Evolutionary conservation across 2,888 invertebrate species (phyloP).

Genomic region (Cryptus viduatorius): DNA sequence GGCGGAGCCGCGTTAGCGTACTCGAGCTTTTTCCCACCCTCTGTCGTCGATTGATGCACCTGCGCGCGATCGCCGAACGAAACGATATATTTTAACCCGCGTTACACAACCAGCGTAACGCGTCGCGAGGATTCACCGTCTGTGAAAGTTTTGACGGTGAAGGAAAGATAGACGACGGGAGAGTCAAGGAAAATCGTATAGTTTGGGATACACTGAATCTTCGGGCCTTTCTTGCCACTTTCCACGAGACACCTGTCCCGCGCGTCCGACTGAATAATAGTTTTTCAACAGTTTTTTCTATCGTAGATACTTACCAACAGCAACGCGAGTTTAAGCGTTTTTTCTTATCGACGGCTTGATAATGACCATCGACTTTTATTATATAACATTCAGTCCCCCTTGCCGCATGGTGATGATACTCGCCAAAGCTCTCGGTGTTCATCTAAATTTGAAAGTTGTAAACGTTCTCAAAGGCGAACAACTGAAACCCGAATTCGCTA

Average conservation of each 20-base stretch:
- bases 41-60: constrained; percentile 48
- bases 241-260: neutral
- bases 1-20: constrained; percentile 27
- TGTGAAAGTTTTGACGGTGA: constrained; percentile 7
- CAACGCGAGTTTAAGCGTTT: neutral
- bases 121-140: neutral
- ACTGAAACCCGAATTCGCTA: constrained; percentile 88
- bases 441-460: constrained; percentile 88
- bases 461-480: constrained; percentile 88
- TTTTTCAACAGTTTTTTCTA: neutral
- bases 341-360: neutral
- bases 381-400: constrained; percentile 88
- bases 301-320: neutral
- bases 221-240: neutral
- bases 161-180: neutral
- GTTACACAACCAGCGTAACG: constrained; percentile 24
- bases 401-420: constrained; percentile 89
- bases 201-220: constrained; percentile 6
- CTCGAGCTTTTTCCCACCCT: constrained; percentile 6
- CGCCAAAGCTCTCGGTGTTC: constrained; percentile 88
- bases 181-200: neutral
- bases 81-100: constrained; percentile 42
- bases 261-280: neutral
- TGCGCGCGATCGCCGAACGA: constrained; percentile 40
- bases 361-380: constrained; percentile 88